A percentile compares a stretch with the other conserved stretches of the same genome.
These are phyloP conservation scores for Edolisoma coerulescens DNA, from an alignment of 2,113 vertebrate species.

Conservation along the genomic window DNA sequence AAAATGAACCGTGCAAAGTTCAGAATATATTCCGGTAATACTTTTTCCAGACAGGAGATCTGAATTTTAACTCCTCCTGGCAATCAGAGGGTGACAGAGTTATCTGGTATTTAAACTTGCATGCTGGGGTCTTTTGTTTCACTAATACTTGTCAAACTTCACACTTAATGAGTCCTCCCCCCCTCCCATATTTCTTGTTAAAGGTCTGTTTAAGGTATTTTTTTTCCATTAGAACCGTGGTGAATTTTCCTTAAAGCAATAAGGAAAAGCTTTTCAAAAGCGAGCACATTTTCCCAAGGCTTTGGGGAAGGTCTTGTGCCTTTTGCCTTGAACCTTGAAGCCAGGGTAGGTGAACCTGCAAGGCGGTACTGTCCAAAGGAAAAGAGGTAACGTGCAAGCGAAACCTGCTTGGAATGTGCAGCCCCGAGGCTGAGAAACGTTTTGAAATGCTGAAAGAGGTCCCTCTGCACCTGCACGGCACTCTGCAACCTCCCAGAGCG, in stretches of 20 bases:
- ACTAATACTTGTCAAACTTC: not conserved
- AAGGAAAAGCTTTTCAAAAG: not conserved
- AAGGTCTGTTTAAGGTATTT: not conserved
- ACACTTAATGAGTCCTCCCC: not conserved
- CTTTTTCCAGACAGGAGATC: not conserved
- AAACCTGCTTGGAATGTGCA: not conserved
- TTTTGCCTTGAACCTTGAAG: constrained; percentile 36
- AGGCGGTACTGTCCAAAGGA: not conserved
- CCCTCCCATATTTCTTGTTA: not conserved
- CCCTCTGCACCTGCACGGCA: not conserved
- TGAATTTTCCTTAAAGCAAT: not conserved
- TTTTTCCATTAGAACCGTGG: not conserved
- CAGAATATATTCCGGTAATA: not conserved
- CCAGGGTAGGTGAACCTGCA: not conserved
- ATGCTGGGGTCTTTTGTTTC: not conserved
- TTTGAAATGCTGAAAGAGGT: not conserved
- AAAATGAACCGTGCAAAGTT: not conserved
- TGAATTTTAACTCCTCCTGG: constrained; percentile 1
- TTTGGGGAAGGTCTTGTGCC: not conserved
- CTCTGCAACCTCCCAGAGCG: not conserved
- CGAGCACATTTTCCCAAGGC: not conserved
- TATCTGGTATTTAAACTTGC: not conserved
- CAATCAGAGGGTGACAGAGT: not conserved
- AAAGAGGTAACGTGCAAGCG: not conserved
- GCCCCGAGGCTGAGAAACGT: not conserved